Base-by-base conservation (phyloP, 2,888 invertebrate genomes). In the Patella caerulea region DNA sequence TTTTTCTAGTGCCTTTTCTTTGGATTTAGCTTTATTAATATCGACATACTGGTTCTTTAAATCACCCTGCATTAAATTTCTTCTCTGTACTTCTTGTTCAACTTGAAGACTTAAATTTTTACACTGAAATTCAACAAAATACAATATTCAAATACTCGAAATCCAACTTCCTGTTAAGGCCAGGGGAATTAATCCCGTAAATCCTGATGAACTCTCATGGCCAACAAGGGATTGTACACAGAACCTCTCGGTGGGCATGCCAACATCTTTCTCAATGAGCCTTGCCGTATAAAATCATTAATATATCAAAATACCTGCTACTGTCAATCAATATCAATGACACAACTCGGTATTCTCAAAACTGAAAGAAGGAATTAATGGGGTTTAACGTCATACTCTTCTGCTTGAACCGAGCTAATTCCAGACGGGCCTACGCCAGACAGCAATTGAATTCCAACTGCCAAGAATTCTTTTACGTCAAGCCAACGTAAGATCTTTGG, bases 71-170 rank as follows among this genome's bases (percentile, higher is more conserved):
- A 97, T 93, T 52, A 95, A 93, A 80, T 95, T 94, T 81, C 97
- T 95, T 88, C 96, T 96, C 84, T 96, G 95, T 79, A 95, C 95
- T 93, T 98, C 98, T 91, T 97, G 97, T 88, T 98, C 98, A 76
- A 98, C 92, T 89, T 98, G 96, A 72, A 96, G 95, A 81, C 96
- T 95, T 24, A 98, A 93, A 75, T 88, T 87, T 74, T 87, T 87
- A 59, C 82, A 96, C 93, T 95, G 93, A 56, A 86, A 85, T 72
- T 76, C 71, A 78, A 52, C 14, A 53, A 56, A 34, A 5, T 55
- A 76, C 14, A 17, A 11, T n/a, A 7, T 29, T 71, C 45, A 45
- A 9, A 45, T 45, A 45, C 34, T 34, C 34, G 45, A 17, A 24
- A 59, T 59, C 4, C 29, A 17, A 15, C 15, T 9, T 9, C 34